These are phyloP conservation scores for Byasa hedistus DNA, from an alignment of 2,888 invertebrate species.

Conservation along the genomic window DNA sequence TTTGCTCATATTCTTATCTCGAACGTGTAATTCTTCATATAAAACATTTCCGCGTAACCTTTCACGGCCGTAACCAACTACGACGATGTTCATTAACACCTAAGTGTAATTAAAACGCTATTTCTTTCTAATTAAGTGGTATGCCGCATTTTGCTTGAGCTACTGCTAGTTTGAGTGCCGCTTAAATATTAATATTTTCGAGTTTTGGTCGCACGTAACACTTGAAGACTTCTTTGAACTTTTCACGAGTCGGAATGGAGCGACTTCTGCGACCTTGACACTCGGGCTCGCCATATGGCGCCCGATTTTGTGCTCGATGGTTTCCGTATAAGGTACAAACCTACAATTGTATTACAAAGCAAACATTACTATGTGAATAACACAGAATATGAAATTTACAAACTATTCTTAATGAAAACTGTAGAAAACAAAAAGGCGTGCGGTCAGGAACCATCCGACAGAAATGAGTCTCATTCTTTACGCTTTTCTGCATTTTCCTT, in stretches of 20 bases:
- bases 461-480: too few relatives aligned
- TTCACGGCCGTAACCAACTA: constrained; percentile 6
- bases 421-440: too few relatives aligned
- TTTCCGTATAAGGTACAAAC: constrained; percentile 11
- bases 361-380: too few relatives aligned
- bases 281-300: constrained; percentile 55
- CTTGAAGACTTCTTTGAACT: constrained; percentile 50
- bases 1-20: too few relatives aligned
- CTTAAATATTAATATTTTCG: constrained; percentile 22
- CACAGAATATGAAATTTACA: too few relatives aligned
- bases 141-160: constrained; percentile 10
- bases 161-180: constrained; percentile 17
- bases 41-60: constrained; percentile 7
- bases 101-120: constrained; percentile 19
- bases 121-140: constrained; percentile 19
- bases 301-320: constrained; percentile 32
- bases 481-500: too few relatives aligned
- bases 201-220: constrained; percentile 40
- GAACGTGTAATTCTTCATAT: background rate
- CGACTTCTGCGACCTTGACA: constrained; percentile 56
- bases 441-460: too few relatives aligned
- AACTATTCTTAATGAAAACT: too few relatives aligned
- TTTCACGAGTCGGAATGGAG: constrained; percentile 40
- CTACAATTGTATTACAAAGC: background rate
- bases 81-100: constrained; percentile 17